These are phyloP conservation scores for Raillietiella orientalis DNA, from an alignment of 2,888 invertebrate species.

Conservation along the genomic window DNA sequence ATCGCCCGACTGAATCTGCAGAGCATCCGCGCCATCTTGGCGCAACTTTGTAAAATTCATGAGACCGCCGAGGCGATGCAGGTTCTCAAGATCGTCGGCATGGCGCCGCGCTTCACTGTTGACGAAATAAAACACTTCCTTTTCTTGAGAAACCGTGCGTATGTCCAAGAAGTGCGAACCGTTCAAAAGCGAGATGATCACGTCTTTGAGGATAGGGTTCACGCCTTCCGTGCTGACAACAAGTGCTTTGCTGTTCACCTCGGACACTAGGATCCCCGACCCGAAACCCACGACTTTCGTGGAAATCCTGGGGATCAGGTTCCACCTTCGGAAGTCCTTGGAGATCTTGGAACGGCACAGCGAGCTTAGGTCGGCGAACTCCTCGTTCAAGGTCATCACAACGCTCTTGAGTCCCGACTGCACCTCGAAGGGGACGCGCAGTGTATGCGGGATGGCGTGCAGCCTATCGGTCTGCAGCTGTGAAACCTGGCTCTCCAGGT, in stretches of 20 bases:
- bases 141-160: constrained; percentile 47
- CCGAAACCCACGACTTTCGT: too few relatives aligned
- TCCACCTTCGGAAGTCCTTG: too few relatives aligned
- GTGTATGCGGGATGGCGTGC: constrained; percentile 13
- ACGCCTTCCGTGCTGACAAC: constrained; percentile 69
- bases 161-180: constrained; percentile 55
- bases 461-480: constrained; percentile 40
- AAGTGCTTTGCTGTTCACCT: constrained; percentile 40
- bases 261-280: too few relatives aligned
- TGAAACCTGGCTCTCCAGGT: constrained; percentile 50
- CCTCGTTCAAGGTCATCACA: constrained; percentile 52
- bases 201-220: constrained; percentile 62
- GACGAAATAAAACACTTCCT: constrained; percentile 73
- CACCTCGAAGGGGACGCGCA: constrained; percentile 27
- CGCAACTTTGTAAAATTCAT: constrained; percentile 76
- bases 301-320: too few relatives aligned
- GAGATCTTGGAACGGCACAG: constrained; percentile 11
- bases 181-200: constrained; percentile 71
- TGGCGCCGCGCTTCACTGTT: constrained; percentile 71
- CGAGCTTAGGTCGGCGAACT: constrained; percentile 52
- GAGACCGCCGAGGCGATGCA: constrained; percentile 60
- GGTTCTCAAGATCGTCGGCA: constrained; percentile 51
- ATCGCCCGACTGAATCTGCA: too few relatives aligned
- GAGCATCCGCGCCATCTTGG: too few relatives aligned
- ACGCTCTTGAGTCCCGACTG: constrained; percentile 58